A percentile compares a stretch with the other conserved stretches of the same genome.
Evolutionary conservation across 37 sponge, comb jelly and placozoan genomes (phyloP).

Genomic region (Spongilla lacustris): DNA sequence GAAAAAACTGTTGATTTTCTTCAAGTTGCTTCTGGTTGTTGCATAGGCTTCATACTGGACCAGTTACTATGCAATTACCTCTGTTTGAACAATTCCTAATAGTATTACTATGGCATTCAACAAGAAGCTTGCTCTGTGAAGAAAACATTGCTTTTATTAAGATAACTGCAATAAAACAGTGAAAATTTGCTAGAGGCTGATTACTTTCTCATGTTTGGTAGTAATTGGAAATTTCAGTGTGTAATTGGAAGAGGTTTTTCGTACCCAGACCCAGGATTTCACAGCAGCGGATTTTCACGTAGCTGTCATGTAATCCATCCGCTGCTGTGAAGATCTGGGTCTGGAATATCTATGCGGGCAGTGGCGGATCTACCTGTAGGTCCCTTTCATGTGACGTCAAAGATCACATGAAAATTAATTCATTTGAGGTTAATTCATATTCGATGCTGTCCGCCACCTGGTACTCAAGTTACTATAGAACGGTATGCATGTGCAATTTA

Average conservation of each 20-base stretch:
- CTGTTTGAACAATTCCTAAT: neutral
- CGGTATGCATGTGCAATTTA: too few relatives aligned
- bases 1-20: neutral
- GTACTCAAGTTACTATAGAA: too few relatives aligned
- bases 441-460: too few relatives aligned
- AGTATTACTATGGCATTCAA: conserved; percentile 1
- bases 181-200: neutral
- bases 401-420: too few relatives aligned
- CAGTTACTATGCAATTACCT: conserved; percentile 1
- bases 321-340: too few relatives aligned
- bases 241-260: neutral
- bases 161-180: neutral
- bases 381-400: too few relatives aligned
- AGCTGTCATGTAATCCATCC: too few relatives aligned
- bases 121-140: conserved; percentile 1
- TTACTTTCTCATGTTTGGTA: conserved; percentile 1
- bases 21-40: neutral
- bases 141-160: neutral
- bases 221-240: neutral
- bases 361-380: too few relatives aligned
- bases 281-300: too few relatives aligned
- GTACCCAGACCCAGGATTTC: too few relatives aligned
- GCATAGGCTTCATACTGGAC: neutral
- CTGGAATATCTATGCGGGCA: too few relatives aligned
- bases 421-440: too few relatives aligned